Evolutionary conservation across 2,797 vertebrate species (phyloP).

Genomic region (Aeoliscus strigatus): DNA sequence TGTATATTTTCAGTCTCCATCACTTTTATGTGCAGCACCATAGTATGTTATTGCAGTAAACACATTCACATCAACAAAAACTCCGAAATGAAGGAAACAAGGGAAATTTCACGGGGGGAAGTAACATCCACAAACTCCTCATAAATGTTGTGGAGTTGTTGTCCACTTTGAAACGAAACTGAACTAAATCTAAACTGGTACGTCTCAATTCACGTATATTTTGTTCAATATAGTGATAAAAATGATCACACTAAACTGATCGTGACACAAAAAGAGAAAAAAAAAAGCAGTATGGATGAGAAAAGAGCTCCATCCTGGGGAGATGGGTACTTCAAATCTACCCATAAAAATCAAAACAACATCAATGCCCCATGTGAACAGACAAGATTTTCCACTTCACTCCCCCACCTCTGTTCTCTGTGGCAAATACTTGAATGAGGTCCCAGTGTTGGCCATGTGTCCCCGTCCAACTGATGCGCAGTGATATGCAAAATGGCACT

Average conservation of each 20-base stretch:
- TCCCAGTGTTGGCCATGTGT: constrained; percentile 52
- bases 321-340: constrained; percentile 10
- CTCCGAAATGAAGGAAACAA: neutral
- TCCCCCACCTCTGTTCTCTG: constrained; percentile 18
- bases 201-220: too few relatives aligned
- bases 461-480: constrained; percentile 44
- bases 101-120: too few relatives aligned
- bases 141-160: too few relatives aligned
- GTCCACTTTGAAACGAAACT: too few relatives aligned
- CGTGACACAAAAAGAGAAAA: too few relatives aligned
- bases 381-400: constrained; percentile 30
- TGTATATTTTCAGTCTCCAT: neutral
- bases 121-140: too few relatives aligned
- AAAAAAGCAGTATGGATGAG: neutral
- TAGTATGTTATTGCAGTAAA: neutral
- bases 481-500: constrained; percentile 64
- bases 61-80: neutral
- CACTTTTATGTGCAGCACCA: neutral
- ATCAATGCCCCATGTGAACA: constrained; percentile 31
- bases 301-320: neutral
- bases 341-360: constrained; percentile 33
- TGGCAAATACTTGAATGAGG: constrained; percentile 51
- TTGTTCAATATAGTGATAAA: too few relatives aligned
- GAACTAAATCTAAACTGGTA: too few relatives aligned
- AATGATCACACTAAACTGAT: constrained; percentile 4